A percentile compares a stretch with the other conserved stretches of the same genome.
These are phyloP conservation scores for Harpagoxenus sublaevis DNA, from an alignment of 2,888 invertebrate genomes.

Conservation along the genomic window DNA sequence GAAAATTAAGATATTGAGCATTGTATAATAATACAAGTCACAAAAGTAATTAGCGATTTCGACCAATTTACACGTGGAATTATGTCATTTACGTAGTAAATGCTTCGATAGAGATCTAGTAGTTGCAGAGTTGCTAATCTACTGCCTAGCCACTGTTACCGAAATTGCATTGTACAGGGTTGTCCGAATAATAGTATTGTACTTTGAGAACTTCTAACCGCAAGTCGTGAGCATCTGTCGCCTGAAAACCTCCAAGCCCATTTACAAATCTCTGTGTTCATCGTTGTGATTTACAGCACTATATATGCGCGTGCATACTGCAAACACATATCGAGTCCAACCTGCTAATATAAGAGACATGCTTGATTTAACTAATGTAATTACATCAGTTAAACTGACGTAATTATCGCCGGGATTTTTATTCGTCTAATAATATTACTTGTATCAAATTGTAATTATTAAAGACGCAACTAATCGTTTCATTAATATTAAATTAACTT, in stretches of 20 bases:
- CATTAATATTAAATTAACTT: too few species aligned
- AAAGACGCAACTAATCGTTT: too few species aligned
- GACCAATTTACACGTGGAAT: conserved; percentile 16
- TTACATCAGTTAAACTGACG: not conserved
- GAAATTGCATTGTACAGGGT: conserved; percentile 30
- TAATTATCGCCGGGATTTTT: conserved; percentile 5
- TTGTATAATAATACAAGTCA: not conserved
- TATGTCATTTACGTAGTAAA: conserved; percentile 14
- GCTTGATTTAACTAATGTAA: not conserved
- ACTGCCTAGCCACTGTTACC: conserved; percentile 26
- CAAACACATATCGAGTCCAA: not conserved
- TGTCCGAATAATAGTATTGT: conserved; percentile 43
- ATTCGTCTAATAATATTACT: not conserved
- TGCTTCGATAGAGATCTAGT: conserved; percentile 14
- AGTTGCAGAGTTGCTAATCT: conserved; percentile 40
- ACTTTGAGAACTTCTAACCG: conserved; percentile 26
- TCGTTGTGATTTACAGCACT: conserved; percentile 9
- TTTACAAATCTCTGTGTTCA: conserved; percentile 34
- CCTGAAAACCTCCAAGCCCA: conserved; percentile 26
- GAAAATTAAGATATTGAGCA: not conserved
- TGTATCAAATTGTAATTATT: too few species aligned
- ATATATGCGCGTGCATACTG: not conserved
- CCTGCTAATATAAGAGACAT: not conserved
- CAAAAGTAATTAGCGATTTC: conserved; percentile 2
- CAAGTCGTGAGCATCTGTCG: conserved; percentile 49